A percentile compares a stretch with the other conserved stretches of the same genome.
Evolutionary conservation across 2,113 vertebrate genomes (phyloP).

Genomic region (Cygnus atratus): DNA sequence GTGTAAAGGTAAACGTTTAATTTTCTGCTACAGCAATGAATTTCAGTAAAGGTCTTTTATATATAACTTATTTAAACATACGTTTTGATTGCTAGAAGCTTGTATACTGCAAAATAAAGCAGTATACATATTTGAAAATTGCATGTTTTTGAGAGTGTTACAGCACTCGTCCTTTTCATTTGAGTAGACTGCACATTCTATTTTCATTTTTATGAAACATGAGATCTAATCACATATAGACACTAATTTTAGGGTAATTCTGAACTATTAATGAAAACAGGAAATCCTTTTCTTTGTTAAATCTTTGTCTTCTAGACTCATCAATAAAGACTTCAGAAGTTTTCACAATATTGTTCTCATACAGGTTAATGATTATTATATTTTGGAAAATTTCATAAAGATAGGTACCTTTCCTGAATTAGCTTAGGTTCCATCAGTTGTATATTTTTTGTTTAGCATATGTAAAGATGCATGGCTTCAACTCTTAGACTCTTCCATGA

Average conservation of each 20-base stretch:
- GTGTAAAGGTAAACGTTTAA: conserved; percentile 87
- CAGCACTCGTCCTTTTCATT: background rate
- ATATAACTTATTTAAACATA: background rate
- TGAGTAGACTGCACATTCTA: background rate
- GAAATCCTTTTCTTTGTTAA: background rate
- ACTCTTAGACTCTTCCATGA: background rate
- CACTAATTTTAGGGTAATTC: background rate
- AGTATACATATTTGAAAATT: background rate
- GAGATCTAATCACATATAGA: background rate
- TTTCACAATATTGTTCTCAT: background rate
- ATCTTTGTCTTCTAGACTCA: background rate
- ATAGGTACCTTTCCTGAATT: background rate
- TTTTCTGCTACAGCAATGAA: background rate
- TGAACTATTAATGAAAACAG: background rate
- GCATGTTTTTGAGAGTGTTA: background rate
- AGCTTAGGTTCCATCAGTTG: background rate
- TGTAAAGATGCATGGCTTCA: background rate
- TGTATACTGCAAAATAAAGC: background rate
- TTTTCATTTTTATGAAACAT: background rate
- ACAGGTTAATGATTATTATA: background rate
- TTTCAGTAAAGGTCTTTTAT: background rate
- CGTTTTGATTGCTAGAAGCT: background rate
- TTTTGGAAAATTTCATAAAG: background rate
- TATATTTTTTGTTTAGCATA: background rate
- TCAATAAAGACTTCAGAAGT: background rate